phyloP scores from a whole-genome alignment of 2,113 vertebrate species.

The Myotis davidii region DNA sequence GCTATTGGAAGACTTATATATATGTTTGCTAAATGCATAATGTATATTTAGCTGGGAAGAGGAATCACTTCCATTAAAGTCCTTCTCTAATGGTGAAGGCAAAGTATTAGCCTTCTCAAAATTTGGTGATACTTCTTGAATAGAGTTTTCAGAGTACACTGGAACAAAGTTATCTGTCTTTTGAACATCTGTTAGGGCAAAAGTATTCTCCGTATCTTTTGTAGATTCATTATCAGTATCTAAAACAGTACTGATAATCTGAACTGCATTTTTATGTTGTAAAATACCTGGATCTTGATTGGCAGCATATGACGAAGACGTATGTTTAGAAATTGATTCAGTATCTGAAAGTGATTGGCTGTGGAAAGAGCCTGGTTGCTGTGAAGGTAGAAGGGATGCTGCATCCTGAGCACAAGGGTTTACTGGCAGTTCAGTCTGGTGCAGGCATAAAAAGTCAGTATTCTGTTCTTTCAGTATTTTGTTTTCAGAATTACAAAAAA shows the following conservation, averaged over 20 bases:
- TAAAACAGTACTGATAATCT: constrained; percentile 61
- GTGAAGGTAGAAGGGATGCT: constrained; percentile 77
- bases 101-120: constrained; percentile 76
- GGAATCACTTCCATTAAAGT: constrained; percentile 69
- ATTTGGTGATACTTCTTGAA: constrained; percentile 73
- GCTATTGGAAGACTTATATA: constrained; percentile 73
- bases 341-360: constrained; percentile 74
- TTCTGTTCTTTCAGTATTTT: constrained; percentile 82
- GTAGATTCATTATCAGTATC: constrained; percentile 69
- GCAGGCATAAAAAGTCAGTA: constrained; percentile 78
- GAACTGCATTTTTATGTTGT: constrained; percentile 81
- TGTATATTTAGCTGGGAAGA: constrained; percentile 73
- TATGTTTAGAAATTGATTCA: constrained; percentile 74
- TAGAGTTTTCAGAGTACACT: constrained; percentile 75
- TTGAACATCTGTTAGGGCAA: constrained; percentile 73
- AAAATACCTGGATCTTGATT: constrained; percentile 78
- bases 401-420: constrained; percentile 78
- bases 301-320: constrained; percentile 75
- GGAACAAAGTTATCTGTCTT: constrained; percentile 70
- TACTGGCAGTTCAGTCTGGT: constrained; percentile 76
- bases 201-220: constrained; percentile 81
- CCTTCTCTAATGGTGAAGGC: constrained; percentile 77
- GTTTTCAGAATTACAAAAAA: constrained; percentile 79
- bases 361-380: constrained; percentile 77
- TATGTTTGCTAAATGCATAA: constrained; percentile 67